Percentiles rank a stretch among this genome's conserved stretches.
Evolutionary conservation across 2,888 invertebrate genomes (phyloP).

Genomic region (Tuta absoluta): DNA sequence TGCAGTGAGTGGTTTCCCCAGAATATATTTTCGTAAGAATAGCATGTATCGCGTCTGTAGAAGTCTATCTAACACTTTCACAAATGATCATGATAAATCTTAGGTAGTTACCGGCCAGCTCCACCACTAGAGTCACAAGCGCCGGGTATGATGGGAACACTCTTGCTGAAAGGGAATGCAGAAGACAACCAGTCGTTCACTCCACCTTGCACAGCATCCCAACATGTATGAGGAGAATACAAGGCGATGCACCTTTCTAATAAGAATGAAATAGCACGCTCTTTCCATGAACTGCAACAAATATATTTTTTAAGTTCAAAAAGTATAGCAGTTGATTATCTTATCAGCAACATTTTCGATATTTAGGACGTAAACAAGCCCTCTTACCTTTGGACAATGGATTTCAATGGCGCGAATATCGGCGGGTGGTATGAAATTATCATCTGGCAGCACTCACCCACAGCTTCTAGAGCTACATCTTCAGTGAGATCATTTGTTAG

Average conservation of each 20-base stretch:
- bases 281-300: slow-evolving; percentile 85
- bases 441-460: slow-evolving; percentile 84
- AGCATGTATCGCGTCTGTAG: too few species aligned
- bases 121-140: slow-evolving; percentile 66
- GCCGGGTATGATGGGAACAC: slow-evolving; percentile 61
- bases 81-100: neutral
- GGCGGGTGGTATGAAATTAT: slow-evolving; percentile 98
- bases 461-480: slow-evolving; percentile 91
- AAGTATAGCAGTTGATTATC: neutral
- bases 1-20: neutral
- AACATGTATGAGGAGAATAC: slow-evolving; percentile 96
- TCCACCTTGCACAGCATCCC: slow-evolving; percentile 91
- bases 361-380: neutral
- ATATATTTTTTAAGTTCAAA: neutral
- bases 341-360: neutral
- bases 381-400: slow-evolving; percentile 87
- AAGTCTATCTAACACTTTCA: too few species aligned
- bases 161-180: slow-evolving; percentile 77
- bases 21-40: neutral
- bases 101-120: slow-evolving; percentile 68
- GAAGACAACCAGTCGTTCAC: slow-evolving; percentile 96
- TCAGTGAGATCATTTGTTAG: slow-evolving; percentile 97
- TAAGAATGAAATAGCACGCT: slow-evolving; percentile 89
- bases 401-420: slow-evolving; percentile 92
- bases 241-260: slow-evolving; percentile 92